Evolutionary conservation across 2,113 vertebrate genomes (phyloP), one percentile per base, ranked within the genome.

Genomic region (Catagonus wagneri): DNA sequence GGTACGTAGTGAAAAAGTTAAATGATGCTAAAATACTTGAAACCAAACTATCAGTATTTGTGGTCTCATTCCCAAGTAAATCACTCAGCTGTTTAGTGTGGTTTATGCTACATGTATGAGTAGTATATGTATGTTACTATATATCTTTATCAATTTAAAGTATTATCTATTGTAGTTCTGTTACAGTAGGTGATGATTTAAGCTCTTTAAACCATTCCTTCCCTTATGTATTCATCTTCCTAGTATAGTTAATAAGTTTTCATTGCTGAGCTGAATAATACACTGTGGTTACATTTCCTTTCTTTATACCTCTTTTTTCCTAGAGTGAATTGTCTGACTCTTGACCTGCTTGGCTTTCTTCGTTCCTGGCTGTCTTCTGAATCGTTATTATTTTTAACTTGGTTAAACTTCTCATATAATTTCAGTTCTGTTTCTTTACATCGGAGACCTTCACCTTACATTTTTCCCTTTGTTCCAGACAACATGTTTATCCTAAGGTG

Each of bases 381-480:
- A 61, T 87, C 52, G 61, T 22, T 88, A 69, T 93, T 93, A 44
- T 79, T 96, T 90, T 79, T 36, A 44, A 29, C 10, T 71, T 93
- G 56, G 22, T 76, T 69, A 89, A 89, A 68, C 7, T 80, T 90
- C 23, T 78, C 63, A 58, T 17, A 83, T 94, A 94, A 91, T 56
- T 81, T 83, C 52, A 58, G 15, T 58, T 87, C 17, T 11, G 61
- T 78, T 9, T 60, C 60, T 78, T 61, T n/a, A 22, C n/a, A 52
- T 25, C 63, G 29, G 75, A 84, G 61, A 39, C 10, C 44, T 65
- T 6, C 10, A 17, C 32, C 6, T 8, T 72, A 13, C 29, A 7
- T 60, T 89, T 95, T 89, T 52, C 71, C 6, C 58, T 27, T 32
- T 85, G 25, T 23, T 34, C 60, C 34, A 27, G 9, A 71, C 69